A percentile compares a stretch with the other conserved stretches of the same genome.
phyloP scores from a whole-genome alignment of 1,140 invertebrate species.

The Octopus sinensis region DNA sequence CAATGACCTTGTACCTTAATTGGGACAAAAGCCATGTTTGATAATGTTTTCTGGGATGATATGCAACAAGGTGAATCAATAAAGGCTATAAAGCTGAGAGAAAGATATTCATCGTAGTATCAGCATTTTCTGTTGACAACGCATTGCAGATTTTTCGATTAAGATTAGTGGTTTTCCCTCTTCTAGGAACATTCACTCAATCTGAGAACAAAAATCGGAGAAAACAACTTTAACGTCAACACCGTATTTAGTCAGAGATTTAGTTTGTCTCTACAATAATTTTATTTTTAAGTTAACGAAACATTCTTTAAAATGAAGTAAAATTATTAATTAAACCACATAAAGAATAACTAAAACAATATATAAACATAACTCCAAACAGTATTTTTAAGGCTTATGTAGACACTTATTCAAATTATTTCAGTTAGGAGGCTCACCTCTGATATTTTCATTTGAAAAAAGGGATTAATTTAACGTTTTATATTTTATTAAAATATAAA shows the following conservation, averaged over 20 bases:
- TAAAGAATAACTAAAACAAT: too few relatives aligned
- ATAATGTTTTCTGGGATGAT: neutral
- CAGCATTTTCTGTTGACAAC: neutral
- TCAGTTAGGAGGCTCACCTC: too few relatives aligned
- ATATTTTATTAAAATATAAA: too few relatives aligned
- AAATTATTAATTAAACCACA: neutral
- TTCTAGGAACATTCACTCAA: neutral
- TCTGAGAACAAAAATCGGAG: neutral
- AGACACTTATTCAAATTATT: too few relatives aligned
- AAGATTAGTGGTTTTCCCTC: slow-evolving; percentile 4
- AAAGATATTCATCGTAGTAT: slow-evolving; percentile 5
- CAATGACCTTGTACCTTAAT: neutral
- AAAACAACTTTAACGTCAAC: neutral
- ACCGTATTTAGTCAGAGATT: neutral
- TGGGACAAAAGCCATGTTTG: neutral
- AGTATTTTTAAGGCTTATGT: too few relatives aligned
- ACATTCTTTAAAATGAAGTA: neutral
- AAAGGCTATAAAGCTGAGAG: neutral
- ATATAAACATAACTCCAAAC: too few relatives aligned
- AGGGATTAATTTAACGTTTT: too few relatives aligned
- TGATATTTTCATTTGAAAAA: too few relatives aligned
- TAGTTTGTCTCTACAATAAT: neutral
- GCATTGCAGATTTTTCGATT: neutral
- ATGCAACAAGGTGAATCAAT: neutral
- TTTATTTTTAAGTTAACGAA: slow-evolving; percentile 1